Percentiles rank a stretch among this genome's conserved stretches.
Evolutionary conservation across 1,140 invertebrate species (phyloP).

Genomic region (Microvelia longipes): DNA sequence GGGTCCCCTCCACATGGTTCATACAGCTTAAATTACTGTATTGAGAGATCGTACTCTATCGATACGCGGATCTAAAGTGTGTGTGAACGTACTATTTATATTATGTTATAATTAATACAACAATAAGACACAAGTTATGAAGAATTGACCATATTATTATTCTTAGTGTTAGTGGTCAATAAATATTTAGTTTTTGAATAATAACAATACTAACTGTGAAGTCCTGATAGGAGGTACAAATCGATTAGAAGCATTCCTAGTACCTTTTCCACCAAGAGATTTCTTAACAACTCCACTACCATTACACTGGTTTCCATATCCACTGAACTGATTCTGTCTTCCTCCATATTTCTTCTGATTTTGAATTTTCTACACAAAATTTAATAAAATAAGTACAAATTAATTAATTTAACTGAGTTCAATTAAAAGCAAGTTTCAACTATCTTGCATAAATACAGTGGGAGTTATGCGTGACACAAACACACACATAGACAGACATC

Average conservation of each 20-base stretch:
- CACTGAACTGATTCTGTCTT: not conserved
- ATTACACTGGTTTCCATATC: not conserved
- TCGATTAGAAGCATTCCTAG: not conserved
- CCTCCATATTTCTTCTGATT: not conserved
- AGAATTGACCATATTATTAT: not conserved
- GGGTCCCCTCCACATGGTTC: too few relatives aligned
- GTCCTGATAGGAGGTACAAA: constrained; percentile 9
- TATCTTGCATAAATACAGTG: not conserved
- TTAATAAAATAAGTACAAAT: too few relatives aligned
- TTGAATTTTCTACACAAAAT: not conserved
- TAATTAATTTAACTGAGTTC: not conserved
- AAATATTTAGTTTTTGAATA: not conserved
- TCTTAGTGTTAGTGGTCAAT: not conserved
- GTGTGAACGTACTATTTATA: too few relatives aligned
- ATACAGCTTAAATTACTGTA: too few relatives aligned
- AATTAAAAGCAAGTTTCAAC: not conserved
- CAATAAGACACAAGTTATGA: not conserved
- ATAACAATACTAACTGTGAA: constrained; percentile 5
- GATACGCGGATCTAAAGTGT: not conserved
- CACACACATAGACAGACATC: not conserved
- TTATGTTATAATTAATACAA: not conserved
- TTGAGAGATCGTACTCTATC: too few relatives aligned
- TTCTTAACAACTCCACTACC: not conserved
- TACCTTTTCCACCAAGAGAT: constrained; percentile 8
- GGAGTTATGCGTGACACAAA: not conserved